Evolutionary conservation across 2,888 invertebrate species (phyloP), one percentile per base, ranked within the genome.

Genomic region (Xylophagus ater): DNA sequence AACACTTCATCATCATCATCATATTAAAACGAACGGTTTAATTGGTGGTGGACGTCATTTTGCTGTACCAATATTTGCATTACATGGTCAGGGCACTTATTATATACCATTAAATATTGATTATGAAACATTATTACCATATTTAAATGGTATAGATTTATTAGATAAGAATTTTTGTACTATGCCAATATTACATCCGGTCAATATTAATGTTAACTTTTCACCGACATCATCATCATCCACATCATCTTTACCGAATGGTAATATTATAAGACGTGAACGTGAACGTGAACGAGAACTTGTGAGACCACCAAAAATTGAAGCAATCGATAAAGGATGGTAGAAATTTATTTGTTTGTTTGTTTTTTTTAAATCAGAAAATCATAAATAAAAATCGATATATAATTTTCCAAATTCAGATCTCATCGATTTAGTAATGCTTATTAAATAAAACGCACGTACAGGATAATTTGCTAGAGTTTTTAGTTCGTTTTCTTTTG

Each of bases 191-290:
- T 71, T 89, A 21, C 89, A 89, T 65, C 88, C 89, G 3, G 84
- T 90, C 49, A 87, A 86, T 41, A 89, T 90, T 43, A 85, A 84
- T 58, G 89, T 89, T n/a, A 83, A 84, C 65, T 87, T 85, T 36
- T 54, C 59, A 53, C 52, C 57, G 37, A 49, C 53, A 41, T 46
- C 53, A 2, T 44, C 59, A 13, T 51, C 59, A n/a, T 49, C 37
- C 18, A 32, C 29, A 28, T 19, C 36, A n/a, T 32, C 34, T 12
- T 29, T 32, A 9, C 14, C 19, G 12, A 39, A 42, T 17, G 30
- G 28, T 18, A 37, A n/a, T n/a, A n/a, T n/a, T n/a, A n/a, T n/a
- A n/a, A n/a, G n/a, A n/a, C n/a, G n/a, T n/a, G n/a, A n/a, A n/a
- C n/a, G n/a, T n/a, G n/a, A n/a, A n/a, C n/a, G n/a, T n/a, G n/a